A percentile compares a stretch with the other conserved stretches of the same genome.
These are phyloP conservation scores for Drosophila insularis DNA, from an alignment of 1,140 invertebrate genomes.

Conservation along the genomic window DNA sequence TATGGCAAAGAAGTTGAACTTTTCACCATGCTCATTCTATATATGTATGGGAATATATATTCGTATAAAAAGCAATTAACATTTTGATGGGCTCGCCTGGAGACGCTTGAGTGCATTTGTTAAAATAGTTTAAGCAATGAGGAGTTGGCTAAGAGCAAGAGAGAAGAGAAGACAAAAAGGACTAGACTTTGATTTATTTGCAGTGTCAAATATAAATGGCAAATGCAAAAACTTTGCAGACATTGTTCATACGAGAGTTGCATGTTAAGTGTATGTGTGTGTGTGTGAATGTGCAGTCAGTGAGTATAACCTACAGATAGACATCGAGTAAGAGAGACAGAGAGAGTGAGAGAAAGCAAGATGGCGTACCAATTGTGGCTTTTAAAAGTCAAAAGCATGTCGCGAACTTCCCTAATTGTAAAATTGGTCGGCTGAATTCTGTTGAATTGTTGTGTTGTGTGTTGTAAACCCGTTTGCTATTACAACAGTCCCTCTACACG, in stretches of 20 bases:
- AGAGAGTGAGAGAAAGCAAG: not conserved
- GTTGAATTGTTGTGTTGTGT: slow-evolving; percentile 1
- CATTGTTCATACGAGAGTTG: slow-evolving; percentile 38
- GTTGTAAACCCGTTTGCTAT: not conserved
- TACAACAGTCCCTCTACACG: slow-evolving; percentile 17
- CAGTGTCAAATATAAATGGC: slow-evolving; percentile 46
- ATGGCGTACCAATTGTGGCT: slow-evolving; percentile 42
- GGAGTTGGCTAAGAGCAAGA: not conserved
- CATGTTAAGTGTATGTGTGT: slow-evolving; percentile 43
- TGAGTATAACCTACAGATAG: slow-evolving; percentile 4
- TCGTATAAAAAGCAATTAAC: slow-evolving; percentile 27
- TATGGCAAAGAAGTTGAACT: no score
- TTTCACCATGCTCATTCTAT: no score
- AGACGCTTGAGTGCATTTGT: slow-evolving; percentile 31
- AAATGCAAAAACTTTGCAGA: slow-evolving; percentile 56
- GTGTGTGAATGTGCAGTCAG: not conserved
- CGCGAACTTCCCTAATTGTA: slow-evolving; percentile 58
- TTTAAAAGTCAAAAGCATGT: slow-evolving; percentile 32
- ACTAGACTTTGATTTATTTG: slow-evolving; percentile 47
- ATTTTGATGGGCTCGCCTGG: slow-evolving; percentile 13
- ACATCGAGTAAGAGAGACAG: not conserved
- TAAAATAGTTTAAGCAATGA: not conserved
- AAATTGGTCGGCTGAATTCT: slow-evolving; percentile 36
- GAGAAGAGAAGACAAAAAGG: no score
- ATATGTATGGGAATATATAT: no score